These are phyloP conservation scores for Muraenolepis orangiensis DNA, from an alignment of 2,797 vertebrate genomes.

Conservation along the genomic window DNA sequence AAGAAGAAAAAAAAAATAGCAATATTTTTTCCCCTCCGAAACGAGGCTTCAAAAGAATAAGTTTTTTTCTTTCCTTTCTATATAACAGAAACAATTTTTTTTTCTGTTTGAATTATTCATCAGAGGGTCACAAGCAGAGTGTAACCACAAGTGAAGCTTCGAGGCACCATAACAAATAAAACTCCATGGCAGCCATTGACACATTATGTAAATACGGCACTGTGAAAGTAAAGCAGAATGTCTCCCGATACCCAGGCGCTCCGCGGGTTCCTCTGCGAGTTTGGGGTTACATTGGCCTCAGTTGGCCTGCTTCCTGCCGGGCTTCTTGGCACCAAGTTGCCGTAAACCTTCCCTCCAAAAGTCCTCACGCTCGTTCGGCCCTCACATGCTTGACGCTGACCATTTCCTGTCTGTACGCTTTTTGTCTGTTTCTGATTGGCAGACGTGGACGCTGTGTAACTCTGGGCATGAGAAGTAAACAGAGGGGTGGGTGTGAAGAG, in stretches of 20 bases:
- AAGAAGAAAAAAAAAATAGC: conserved; percentile 50
- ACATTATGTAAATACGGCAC: conserved; percentile 69
- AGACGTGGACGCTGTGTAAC: conserved; percentile 48
- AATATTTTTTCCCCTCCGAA: conserved; percentile 44
- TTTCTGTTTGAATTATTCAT: conserved; percentile 68
- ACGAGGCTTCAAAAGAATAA: conserved; percentile 50
- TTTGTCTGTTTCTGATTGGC: conserved; percentile 68
- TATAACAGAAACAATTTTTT: conserved; percentile 63
- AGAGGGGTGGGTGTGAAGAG: conserved; percentile 71
- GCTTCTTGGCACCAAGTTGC: conserved; percentile 59
- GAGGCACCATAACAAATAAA: conserved; percentile 70
- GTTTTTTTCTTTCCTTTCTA: conserved; percentile 32
- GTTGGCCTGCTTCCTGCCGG: conserved; percentile 57
- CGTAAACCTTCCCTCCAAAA: conserved; percentile 39
- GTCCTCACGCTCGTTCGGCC: background rate
- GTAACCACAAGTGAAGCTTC: conserved; percentile 69
- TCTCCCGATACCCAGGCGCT: conserved; percentile 47
- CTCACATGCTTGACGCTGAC: conserved; percentile 47
- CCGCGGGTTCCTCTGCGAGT: conserved; percentile 51
- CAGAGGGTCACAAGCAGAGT: conserved; percentile 53
- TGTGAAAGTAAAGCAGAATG: conserved; percentile 60
- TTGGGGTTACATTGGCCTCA: conserved; percentile 52
- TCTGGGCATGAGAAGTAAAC: conserved; percentile 70
- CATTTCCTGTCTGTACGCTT: conserved; percentile 60
- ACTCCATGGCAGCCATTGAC: conserved; percentile 60